Base-by-base conservation (phyloP, 92 coral and sea anemone species). In the Virgularia gustaviana region DNA sequence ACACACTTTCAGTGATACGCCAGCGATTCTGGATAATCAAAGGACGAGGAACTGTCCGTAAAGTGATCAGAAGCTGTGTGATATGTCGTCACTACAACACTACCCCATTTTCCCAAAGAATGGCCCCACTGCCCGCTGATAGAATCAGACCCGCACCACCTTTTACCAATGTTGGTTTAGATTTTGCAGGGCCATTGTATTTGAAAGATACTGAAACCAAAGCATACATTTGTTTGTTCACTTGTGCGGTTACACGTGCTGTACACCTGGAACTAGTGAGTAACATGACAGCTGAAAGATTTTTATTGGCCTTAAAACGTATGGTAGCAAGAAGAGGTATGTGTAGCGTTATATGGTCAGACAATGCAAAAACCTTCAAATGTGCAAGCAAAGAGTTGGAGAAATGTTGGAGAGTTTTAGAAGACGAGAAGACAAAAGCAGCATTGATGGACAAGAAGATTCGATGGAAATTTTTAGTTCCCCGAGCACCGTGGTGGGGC, bases 271-370 rank as follows among this genome's bases (percentile, higher is more conserved):
- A 79, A 51, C 41, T 71, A 33, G 84, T 71, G 25, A 71, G 76
- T 55, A 57, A 62, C 55, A 71, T 59, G 73, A 59, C 75, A 10
- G 54, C 55, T 2, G 66, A 81, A 25, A 33, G 63, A 31, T 64
- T 79, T 49, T 37, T 74, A 30, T 56, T 71, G 76, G 85, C 77
- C 2, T 36, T 73, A 25, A 60, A 79, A 35, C 49, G 74, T 4
- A 57, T 72, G 73, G 51, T 72, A 51, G 84, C 79, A 62, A 60
- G 84, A 72, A 79, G 84, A 72, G 79, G 79, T 8, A 72, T 61
- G 72, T 72, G 79, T 35, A 47, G 70, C 23, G 51, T 64, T 29
- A 79, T 72, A 9, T 72, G 74, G 84, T 71, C 84, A 60, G 84
- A 79, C 38, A 79, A 79, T 31, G 70, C 78, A 29, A 79, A 79